These are phyloP conservation scores for Atractosteus spatula DNA, from an alignment of 2,113 vertebrate genomes.

Conservation along the genomic window DNA sequence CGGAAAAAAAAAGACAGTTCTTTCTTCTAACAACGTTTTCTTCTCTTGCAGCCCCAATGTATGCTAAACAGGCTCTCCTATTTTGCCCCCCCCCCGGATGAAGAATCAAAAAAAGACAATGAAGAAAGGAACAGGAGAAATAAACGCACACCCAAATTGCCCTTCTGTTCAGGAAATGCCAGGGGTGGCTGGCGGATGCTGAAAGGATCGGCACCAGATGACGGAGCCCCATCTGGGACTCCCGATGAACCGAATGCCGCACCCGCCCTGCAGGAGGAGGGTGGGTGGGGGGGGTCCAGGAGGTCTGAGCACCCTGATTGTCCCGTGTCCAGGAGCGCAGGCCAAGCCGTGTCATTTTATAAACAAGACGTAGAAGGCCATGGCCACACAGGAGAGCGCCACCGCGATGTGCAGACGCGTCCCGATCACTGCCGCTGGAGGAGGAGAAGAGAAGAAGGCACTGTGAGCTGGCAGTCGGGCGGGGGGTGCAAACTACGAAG, in stretches of 20 bases:
- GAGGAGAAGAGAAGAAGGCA: slow-evolving; percentile 5
- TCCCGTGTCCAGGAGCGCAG: not conserved
- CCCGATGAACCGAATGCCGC: slow-evolving; percentile 2
- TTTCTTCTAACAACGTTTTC: no score
- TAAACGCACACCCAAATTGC: not conserved
- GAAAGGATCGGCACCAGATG: not conserved
- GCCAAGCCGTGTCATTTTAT: slow-evolving; percentile 60
- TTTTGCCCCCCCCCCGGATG: no score
- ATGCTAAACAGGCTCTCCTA: no score
- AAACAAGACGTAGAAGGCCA: slow-evolving; percentile 74
- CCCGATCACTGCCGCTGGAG: slow-evolving; percentile 71
- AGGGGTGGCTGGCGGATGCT: not conserved
- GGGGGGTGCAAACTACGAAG: no score
- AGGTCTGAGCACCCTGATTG: not conserved
- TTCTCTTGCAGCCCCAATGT: no score
- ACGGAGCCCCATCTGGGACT: slow-evolving; percentile 3
- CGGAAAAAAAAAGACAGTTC: no score
- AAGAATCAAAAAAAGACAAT: no score
- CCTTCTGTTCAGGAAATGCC: not conserved
- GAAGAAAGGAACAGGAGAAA: no score
- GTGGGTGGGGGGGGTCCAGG: not conserved
- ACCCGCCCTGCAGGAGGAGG: not conserved
- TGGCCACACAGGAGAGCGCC: slow-evolving; percentile 67
- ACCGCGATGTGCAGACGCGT: slow-evolving; percentile 72
- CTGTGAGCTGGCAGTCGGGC: no score